These are phyloP conservation scores for Dinocampus coccinellae DNA, from an alignment of 2,888 invertebrate species.

Conservation along the genomic window DNA sequence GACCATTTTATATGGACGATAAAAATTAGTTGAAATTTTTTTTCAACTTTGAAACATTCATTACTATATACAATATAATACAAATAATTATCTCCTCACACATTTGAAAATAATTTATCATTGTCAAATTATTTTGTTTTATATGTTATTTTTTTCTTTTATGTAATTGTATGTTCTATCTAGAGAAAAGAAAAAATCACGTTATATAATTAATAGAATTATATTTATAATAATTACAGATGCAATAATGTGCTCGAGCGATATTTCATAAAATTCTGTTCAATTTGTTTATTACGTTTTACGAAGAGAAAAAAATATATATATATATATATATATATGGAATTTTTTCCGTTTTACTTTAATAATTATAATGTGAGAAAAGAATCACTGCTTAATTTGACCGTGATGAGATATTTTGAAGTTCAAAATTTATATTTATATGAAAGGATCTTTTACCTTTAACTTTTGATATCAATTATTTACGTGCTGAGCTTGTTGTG, in stretches of 20 bases:
- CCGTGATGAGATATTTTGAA: background rate
- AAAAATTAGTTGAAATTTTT: conserved; percentile 27
- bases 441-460: conserved; percentile 36
- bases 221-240: conserved; percentile 11
- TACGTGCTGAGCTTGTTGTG: conserved; percentile 67
- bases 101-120: conserved; percentile 57
- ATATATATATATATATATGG: too few relatives aligned
- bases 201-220: conserved; percentile 22
- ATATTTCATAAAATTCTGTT: background rate
- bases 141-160: conserved; percentile 6
- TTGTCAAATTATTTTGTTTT: conserved; percentile 22
- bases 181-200: conserved; percentile 7
- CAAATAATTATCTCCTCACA: conserved; percentile 58
- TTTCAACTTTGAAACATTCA: conserved; percentile 54
- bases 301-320: background rate
- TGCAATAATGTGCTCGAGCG: background rate
- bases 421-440: conserved; percentile 9
- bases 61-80: conserved; percentile 67
- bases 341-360: background rate
- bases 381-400: background rate
- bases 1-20: background rate
- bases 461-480: conserved; percentile 59
- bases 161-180: conserved; percentile 7
- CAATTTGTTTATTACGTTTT: background rate
- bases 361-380: background rate